phyloP scores from a whole-genome alignment of 2,113 vertebrate species.

The Myotis davidii region DNA sequence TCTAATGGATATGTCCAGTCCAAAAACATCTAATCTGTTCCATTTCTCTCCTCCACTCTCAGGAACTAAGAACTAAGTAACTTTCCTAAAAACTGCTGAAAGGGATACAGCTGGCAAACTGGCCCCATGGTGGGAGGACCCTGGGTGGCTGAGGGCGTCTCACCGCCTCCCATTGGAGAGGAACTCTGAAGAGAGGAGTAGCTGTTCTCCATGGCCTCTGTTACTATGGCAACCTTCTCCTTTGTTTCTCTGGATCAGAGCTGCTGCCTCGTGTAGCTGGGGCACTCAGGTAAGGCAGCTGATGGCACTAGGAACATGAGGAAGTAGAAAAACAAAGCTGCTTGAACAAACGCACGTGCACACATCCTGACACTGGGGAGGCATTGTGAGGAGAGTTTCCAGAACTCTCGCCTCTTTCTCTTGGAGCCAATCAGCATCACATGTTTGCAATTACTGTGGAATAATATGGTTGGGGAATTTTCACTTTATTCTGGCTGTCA shows the following conservation, averaged over 20 bases:
- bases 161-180: neutral
- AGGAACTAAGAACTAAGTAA: neutral
- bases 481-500: neutral
- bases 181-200: constrained; percentile 38
- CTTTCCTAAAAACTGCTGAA: neutral
- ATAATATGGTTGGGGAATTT: neutral
- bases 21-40: neutral
- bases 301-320: constrained; percentile 33
- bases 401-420: neutral
- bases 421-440: neutral
- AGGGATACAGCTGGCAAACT: rapidly evolving
- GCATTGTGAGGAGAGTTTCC: neutral
- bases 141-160: neutral
- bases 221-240: constrained; percentile 59
- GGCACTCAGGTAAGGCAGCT: constrained; percentile 74
- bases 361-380: neutral
- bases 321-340: neutral
- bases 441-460: neutral
- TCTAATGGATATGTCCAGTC: neutral
- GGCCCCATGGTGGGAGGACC: neutral
- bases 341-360: neutral
- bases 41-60: neutral
- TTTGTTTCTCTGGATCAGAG: constrained; percentile 57
- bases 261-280: constrained; percentile 44
- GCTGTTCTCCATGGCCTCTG: constrained; percentile 38